Conservation (phyloP, 2,113 vertebrate species). For the Alces alces region DNA sequence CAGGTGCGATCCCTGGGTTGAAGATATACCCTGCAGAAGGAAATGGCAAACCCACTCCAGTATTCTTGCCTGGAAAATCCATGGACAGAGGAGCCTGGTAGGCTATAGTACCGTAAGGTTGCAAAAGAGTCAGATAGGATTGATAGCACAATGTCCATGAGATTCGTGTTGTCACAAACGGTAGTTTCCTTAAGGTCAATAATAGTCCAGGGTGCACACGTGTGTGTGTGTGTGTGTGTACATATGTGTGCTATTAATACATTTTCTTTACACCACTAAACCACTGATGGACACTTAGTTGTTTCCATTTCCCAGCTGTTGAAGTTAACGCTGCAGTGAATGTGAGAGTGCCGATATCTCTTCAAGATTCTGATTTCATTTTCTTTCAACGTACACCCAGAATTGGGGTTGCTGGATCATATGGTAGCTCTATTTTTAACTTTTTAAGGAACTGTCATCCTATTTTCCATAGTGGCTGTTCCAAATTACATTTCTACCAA, state of each 20-base stretch:
- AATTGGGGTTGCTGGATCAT: neutral
- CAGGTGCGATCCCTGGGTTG: neutral
- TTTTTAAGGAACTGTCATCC: neutral
- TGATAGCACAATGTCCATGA: neutral
- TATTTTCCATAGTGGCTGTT: neutral
- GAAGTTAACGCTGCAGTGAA: neutral
- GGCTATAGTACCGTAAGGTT: neutral
- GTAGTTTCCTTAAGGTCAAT: neutral
- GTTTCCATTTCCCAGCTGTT: neutral
- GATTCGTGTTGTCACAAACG: neutral
- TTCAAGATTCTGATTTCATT: neutral
- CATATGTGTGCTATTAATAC: neutral
- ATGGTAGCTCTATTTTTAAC: neutral
- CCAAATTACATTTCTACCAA: neutral
- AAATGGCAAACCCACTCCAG: neutral
- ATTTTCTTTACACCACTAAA: neutral
- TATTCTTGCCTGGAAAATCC: neutral
- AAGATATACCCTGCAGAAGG: neutral
- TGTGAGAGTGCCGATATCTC: neutral
- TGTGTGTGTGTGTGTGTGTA: neutral
- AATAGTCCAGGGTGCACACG: neutral
- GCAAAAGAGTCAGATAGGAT: neutral
- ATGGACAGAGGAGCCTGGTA: neutral
- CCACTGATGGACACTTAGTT: neutral
- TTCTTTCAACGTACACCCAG: neutral